Evolutionary conservation across 92 coral and sea anemone genomes (phyloP).

Genomic region (Porites cylindrica): DNA sequence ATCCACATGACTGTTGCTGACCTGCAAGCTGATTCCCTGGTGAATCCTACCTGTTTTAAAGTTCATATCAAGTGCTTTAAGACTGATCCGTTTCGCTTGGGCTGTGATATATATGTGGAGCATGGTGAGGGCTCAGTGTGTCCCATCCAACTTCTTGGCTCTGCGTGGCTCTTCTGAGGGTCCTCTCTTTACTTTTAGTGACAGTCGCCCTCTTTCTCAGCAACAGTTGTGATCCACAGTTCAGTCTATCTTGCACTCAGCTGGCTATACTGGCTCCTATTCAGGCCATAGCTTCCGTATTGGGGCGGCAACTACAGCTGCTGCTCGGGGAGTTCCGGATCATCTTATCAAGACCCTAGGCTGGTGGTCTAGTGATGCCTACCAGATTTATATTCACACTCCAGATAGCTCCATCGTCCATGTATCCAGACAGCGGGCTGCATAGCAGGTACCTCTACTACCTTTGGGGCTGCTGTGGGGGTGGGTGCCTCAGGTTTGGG

Average conservation of each 20-base stretch:
- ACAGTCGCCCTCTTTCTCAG: constrained; percentile 62
- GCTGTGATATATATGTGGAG: neutral
- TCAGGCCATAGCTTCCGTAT: constrained; percentile 72
- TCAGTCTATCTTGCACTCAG: constrained; percentile 34
- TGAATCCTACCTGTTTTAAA: too few species aligned
- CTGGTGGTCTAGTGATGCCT: constrained; percentile 35
- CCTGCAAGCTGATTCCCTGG: too few species aligned
- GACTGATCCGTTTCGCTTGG: neutral
- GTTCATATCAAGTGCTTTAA: neutral
- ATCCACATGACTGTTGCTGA: too few species aligned
- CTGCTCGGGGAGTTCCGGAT: constrained; percentile 52
- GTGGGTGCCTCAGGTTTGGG: constrained; percentile 26
- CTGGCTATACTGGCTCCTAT: constrained; percentile 47
- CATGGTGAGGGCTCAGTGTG: neutral
- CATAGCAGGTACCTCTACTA: constrained; percentile 8
- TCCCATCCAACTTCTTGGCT: neutral
- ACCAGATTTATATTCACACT: constrained; percentile 5
- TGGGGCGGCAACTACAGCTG: constrained; percentile 74
- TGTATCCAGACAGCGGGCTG: constrained; percentile 3
- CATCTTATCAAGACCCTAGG: neutral
- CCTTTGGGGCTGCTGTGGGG: neutral
- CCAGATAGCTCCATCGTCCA: neutral
- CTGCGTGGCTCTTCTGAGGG: neutral
- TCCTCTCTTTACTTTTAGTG: constrained; percentile 50
- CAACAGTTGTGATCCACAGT: constrained; percentile 37